phyloP scores from a whole-genome alignment of 2,113 vertebrate genomes.

The Callorhinus ursinus region DNA sequence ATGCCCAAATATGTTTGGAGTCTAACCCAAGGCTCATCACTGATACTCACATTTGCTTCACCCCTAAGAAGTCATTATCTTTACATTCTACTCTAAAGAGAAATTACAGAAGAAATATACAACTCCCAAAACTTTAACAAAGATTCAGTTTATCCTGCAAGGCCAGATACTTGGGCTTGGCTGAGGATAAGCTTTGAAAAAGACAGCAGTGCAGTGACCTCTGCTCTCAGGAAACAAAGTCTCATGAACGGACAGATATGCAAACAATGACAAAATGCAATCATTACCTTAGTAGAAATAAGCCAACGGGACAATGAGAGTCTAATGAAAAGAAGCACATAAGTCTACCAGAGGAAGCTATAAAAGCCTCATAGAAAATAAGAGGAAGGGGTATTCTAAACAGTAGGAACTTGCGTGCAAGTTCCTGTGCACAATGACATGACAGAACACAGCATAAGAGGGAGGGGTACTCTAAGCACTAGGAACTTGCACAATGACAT shows the following conservation, averaged over 20 bases:
- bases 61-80: not conserved
- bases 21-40: not conserved
- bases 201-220: not conserved
- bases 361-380: not conserved
- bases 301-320: not conserved
- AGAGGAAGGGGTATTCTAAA: not conserved
- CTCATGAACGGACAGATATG: not conserved
- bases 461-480: not conserved
- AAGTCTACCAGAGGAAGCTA: not conserved
- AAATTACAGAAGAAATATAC: constrained; percentile 23
- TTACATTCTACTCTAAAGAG: not conserved
- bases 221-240: constrained; percentile 11
- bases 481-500: not conserved
- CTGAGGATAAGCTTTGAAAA: constrained; percentile 18
- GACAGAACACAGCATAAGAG: not conserved
- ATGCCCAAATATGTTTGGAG: not conserved
- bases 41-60: not conserved
- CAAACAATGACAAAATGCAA: not conserved
- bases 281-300: not conserved
- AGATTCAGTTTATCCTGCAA: not conserved
- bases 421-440: not conserved
- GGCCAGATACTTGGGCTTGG: not conserved
- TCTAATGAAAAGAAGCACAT: not conserved
- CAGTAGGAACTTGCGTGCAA: not conserved
- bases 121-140: not conserved